A percentile compares a stretch with the other conserved stretches of the same genome.
These are phyloP conservation scores for Willisornis vidua DNA, from an alignment of 2,113 vertebrate species.

Conservation along the genomic window DNA sequence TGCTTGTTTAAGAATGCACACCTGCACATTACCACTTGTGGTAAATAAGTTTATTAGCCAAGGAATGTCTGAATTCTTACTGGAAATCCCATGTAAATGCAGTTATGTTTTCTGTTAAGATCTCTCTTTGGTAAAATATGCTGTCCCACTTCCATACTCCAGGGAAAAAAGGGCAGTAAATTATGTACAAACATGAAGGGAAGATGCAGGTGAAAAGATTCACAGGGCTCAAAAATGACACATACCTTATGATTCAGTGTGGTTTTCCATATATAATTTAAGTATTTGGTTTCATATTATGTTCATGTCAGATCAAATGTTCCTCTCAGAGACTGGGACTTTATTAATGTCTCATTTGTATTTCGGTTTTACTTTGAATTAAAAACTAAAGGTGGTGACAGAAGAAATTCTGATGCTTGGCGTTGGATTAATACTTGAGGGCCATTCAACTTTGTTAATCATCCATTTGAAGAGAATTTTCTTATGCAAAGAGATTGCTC, in stretches of 20 bases:
- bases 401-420: conserved; percentile 32
- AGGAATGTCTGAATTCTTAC: conserved; percentile 66
- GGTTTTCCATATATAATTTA: neutral
- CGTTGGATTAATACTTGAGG: conserved; percentile 8
- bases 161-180: neutral
- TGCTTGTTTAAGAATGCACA: conserved; percentile 66
- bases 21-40: conserved; percentile 60
- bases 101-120: conserved; percentile 50
- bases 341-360: conserved; percentile 21
- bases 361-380: conserved; percentile 52
- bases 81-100: conserved; percentile 57
- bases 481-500: conserved; percentile 16
- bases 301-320: conserved; percentile 3
- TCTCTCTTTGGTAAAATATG: conserved; percentile 21
- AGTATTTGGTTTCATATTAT: neutral
- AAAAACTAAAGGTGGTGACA: conserved; percentile 41
- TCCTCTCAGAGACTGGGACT: neutral
- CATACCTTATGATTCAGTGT: neutral
- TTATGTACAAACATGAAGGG: neutral
- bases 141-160: neutral
- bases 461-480: conserved; percentile 26
- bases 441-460: conserved; percentile 18
- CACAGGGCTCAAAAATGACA: neutral
- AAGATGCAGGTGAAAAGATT: conserved; percentile 11
- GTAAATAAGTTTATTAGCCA: conserved; percentile 67